Evolutionary conservation across 2,113 vertebrate species (phyloP), one percentile per base, ranked within the genome.

Genomic region (Oxyura jamaicensis): DNA sequence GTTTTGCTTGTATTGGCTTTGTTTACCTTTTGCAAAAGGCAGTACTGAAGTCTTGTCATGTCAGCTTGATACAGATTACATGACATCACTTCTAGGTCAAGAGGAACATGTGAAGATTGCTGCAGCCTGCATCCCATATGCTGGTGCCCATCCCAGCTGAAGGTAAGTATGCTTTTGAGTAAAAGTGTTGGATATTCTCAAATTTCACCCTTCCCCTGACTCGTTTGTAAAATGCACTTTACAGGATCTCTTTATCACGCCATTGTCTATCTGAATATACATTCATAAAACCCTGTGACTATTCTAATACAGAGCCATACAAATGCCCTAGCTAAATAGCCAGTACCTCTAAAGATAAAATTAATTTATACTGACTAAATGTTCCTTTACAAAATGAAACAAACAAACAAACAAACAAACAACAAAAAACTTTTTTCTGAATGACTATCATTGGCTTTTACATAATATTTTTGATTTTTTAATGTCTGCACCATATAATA

Each of bases 61-160:
- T 55, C 28, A 44, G 19, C 83, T 67, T 59, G 48, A 69, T 25
- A 52, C 18, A 76, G 74, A 39, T 76, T 31, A 58, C 31, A 7
- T 14, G 46, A 33, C 33, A 90, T 15, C n/a, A 79, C 26, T 73
- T 74, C 56, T 42, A 83, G 39, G 12, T 60, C 25, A 71, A 0
- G 1, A 86, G 10, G 55, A 74, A 10, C 46, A 22, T 0, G 0
- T 13, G 44, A 66, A 77, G 62, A 50, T 28, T 82, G 62, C 8
- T 66, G 75, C 56, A 23, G 29, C 50, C 67, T 76, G 58, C 33
- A 88, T 41, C 36, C 50, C 41, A 25, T 44, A 55, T 3, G 4
- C n/a, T 14, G 35, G n/a, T 48, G 67, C 21, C 72, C 58, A 33
- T 18, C 29, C 48, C 52, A 41, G 48, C 22, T 60, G 50, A 42